Evolutionary conservation across 1,140 invertebrate genomes (phyloP).

Genomic region (Eurosta solidaginis): DNA sequence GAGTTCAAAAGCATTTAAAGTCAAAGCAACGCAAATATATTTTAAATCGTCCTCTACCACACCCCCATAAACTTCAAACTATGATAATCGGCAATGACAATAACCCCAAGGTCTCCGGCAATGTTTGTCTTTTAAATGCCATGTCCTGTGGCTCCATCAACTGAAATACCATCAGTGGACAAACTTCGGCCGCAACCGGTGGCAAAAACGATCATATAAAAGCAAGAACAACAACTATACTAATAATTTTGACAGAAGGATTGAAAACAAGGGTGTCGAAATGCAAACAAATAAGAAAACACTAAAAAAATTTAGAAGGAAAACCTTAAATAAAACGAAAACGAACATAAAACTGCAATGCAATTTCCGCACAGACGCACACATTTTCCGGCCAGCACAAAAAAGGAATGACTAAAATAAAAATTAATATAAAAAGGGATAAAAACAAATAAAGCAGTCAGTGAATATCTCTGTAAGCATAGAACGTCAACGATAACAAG

Average conservation of each 20-base stretch:
- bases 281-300: not conserved
- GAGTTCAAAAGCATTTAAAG: not conserved
- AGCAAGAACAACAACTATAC: not conserved
- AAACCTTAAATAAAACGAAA: not conserved
- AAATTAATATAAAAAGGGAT: conserved; percentile 15
- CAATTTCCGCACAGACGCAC: conserved; percentile 59
- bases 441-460: not conserved
- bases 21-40: not conserved
- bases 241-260: not conserved
- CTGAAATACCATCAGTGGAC: not conserved
- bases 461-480: not conserved
- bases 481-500: not conserved
- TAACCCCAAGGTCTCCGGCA: not conserved
- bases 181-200: not conserved
- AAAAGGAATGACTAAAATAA: conserved; percentile 35
- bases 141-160: not conserved
- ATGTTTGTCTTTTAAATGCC: conserved; percentile 5
- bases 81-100: not conserved
- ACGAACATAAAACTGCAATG: conserved; percentile 38
- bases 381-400: conserved; percentile 54
- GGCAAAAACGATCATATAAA: not conserved
- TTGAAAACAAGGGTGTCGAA: conserved; percentile 20
- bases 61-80: not conserved
- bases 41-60: not conserved
- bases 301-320: not conserved